Percentiles rank a stretch among this genome's conserved stretches.
phyloP scores from a whole-genome alignment of 1,140 invertebrate species.

The Pomacea maculata region DNA sequence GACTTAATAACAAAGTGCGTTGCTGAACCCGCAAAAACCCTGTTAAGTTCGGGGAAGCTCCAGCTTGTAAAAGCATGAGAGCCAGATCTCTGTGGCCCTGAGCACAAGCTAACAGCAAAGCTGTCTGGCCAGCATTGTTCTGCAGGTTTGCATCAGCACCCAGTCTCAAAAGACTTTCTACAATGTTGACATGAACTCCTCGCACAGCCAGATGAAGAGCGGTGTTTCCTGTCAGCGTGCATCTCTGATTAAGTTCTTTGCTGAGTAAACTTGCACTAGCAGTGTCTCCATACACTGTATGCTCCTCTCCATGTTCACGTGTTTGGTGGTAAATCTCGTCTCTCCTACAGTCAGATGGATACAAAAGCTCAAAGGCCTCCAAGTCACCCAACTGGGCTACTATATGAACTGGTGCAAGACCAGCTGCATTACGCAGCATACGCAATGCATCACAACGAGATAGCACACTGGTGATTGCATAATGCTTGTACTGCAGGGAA shows the following conservation, averaged over 20 bases:
- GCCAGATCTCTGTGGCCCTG: background rate
- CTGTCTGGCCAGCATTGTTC: slow-evolving; percentile 14
- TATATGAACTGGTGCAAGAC: slow-evolving; percentile 14
- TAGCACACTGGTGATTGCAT: slow-evolving; percentile 11
- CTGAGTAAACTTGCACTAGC: background rate
- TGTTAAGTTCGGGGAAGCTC: slow-evolving; percentile 2
- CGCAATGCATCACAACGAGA: slow-evolving; percentile 9
- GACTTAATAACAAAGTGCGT: background rate
- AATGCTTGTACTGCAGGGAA: slow-evolving; percentile 1
- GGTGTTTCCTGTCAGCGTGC: slow-evolving; percentile 3
- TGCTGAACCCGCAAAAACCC: slow-evolving; percentile 10
- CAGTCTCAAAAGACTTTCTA: background rate
- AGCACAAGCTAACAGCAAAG: slow-evolving; percentile 9
- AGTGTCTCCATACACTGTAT: no score
- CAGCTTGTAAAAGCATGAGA: background rate
- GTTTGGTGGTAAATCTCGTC: background rate
- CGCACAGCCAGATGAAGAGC: slow-evolving; percentile 19
- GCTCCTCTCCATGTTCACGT: background rate
- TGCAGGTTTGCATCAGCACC: background rate
- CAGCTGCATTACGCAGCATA: slow-evolving; percentile 2
- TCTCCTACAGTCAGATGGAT: background rate
- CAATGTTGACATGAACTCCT: background rate
- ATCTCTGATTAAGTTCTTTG: slow-evolving; percentile 3
- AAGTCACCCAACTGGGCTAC: slow-evolving; percentile 8
- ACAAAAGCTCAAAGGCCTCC: slow-evolving; percentile 1